These are phyloP conservation scores for Cyprinodon tularosa DNA, from an alignment of 2,113 vertebrate genomes.

Conservation along the genomic window DNA sequence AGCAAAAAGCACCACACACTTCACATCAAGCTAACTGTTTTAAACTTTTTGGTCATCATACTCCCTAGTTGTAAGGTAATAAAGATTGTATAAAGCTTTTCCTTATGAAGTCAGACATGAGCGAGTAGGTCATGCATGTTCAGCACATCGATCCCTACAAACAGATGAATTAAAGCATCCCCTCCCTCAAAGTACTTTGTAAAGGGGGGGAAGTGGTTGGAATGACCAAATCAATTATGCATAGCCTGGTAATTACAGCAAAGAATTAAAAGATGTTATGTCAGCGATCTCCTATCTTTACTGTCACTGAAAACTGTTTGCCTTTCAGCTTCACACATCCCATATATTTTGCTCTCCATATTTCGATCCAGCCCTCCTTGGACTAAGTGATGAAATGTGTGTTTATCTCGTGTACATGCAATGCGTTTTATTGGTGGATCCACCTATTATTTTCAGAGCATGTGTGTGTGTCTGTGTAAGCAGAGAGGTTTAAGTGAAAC, in stretches of 20 bases:
- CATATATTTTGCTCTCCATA: conserved; percentile 38
- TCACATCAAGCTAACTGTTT: not conserved
- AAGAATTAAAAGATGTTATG: conserved; percentile 79
- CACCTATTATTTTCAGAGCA: conserved; percentile 17
- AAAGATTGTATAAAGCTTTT: not conserved
- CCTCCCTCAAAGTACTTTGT: conserved; percentile 72
- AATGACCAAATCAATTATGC: conserved; percentile 79
- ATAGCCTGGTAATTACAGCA: conserved; percentile 80
- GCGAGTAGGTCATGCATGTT: conserved; percentile 6
- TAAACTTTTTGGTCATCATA: not conserved
- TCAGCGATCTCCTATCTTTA: conserved; percentile 69
- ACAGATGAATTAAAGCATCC: conserved; percentile 72
- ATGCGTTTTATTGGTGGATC: conserved; percentile 17
- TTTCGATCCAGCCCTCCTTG: conserved; percentile 35
- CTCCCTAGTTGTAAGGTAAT: not conserved
- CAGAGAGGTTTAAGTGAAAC: conserved; percentile 70
- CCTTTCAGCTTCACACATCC: conserved; percentile 52
- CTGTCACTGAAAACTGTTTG: conserved; percentile 43
- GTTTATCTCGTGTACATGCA: conserved; percentile 18
- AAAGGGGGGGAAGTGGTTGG: conserved; percentile 68
- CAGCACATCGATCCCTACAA: conserved; percentile 57
- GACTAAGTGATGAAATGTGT: conserved; percentile 58
- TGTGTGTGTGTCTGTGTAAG: conserved; percentile 29
- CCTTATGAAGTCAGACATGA: conserved; percentile 3
- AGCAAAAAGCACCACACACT: not conserved